Conservation (phyloP, 30 jellyfish, hydroid and myxozoan genomes). For the Hydra vulgaris region DNA sequence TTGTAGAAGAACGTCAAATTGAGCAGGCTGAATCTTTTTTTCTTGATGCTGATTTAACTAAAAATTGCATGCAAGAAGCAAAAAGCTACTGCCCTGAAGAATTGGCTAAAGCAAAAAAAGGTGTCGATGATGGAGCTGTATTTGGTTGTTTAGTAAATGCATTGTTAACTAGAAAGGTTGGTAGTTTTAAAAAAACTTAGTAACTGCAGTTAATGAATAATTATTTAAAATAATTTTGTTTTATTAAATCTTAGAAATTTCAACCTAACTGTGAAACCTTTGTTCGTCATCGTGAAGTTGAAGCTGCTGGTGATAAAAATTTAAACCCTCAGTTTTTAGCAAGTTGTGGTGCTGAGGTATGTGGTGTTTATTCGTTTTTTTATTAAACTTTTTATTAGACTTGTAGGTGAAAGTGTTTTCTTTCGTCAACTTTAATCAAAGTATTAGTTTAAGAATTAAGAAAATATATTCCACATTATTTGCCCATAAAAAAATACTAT, state of each 20-base stretch:
- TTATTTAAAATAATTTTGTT: not conserved
- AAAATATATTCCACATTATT: no score
- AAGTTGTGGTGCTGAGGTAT: conserved; percentile 64
- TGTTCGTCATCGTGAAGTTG: conserved; percentile 67
- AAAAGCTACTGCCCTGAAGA: conserved; percentile 34
- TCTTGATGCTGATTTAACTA: conserved; percentile 74
- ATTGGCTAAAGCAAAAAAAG: conserved; percentile 5
- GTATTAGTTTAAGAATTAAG: no score
- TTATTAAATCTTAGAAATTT: not conserved
- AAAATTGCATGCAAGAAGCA: conserved; percentile 58
- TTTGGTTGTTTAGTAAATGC: conserved; percentile 33
- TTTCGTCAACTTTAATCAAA: no score
- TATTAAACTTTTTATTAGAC: no score
- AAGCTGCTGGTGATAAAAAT: conserved; percentile 60
- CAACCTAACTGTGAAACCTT: conserved; percentile 33
- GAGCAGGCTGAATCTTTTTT: conserved; percentile 63
- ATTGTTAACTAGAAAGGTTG: conserved; percentile 9
- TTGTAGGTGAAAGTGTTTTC: no score
- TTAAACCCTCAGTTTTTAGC: conserved; percentile 63
- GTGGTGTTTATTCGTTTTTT: no score
- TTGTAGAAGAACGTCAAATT: conserved; percentile 63
- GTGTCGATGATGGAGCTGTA: conserved; percentile 21
- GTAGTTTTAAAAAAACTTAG: not conserved
- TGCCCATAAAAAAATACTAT: no score
- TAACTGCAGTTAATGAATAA: no score